Conservation (phyloP, 1,140 invertebrate species). For the Caenorhabditis brenneri region DNA sequence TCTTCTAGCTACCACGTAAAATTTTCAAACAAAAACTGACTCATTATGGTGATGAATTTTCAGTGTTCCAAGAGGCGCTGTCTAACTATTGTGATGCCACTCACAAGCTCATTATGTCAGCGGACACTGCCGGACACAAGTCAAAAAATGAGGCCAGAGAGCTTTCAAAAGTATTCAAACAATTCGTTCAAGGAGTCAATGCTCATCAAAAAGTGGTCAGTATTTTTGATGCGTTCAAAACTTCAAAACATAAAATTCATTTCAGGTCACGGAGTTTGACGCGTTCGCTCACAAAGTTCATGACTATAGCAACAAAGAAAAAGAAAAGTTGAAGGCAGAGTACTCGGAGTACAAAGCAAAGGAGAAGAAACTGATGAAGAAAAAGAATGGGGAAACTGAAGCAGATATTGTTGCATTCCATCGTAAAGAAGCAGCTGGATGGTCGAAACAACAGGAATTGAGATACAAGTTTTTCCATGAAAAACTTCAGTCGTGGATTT, state of each 20-base stretch:
- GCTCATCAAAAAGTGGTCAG: slow-evolving; percentile 36
- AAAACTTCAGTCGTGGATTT: slow-evolving; percentile 34
- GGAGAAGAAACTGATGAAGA: neutral
- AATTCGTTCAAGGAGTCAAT: slow-evolving; percentile 11
- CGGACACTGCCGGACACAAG: slow-evolving; percentile 31
- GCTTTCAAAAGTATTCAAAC: slow-evolving; percentile 22
- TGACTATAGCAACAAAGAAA: slow-evolving; percentile 42
- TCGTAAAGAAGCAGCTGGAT: neutral
- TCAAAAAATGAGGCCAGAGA: slow-evolving; percentile 13
- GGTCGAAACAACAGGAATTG: slow-evolving; percentile 32
- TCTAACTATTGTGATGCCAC: slow-evolving; percentile 19
- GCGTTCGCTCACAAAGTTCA: slow-evolving; percentile 17
- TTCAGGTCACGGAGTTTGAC: slow-evolving; percentile 40
- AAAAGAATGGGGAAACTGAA: slow-evolving; percentile 1
- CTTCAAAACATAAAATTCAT: neutral
- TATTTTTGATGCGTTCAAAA: neutral
- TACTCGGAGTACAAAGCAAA: slow-evolving; percentile 20
- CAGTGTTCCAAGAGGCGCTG: slow-evolving; percentile 21
- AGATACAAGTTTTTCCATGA: slow-evolving; percentile 47
- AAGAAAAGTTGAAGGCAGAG: slow-evolving; percentile 35
- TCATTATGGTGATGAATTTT: too few relatives aligned
- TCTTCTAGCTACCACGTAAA: neutral
- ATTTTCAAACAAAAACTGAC: too few relatives aligned
- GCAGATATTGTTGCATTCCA: slow-evolving; percentile 9
- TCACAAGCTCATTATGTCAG: slow-evolving; percentile 12